Percentiles rank a stretch among this genome's conserved stretches.
phyloP scores from a whole-genome alignment of 2,888 invertebrate species.

The Tanypteryx hageni region DNA sequence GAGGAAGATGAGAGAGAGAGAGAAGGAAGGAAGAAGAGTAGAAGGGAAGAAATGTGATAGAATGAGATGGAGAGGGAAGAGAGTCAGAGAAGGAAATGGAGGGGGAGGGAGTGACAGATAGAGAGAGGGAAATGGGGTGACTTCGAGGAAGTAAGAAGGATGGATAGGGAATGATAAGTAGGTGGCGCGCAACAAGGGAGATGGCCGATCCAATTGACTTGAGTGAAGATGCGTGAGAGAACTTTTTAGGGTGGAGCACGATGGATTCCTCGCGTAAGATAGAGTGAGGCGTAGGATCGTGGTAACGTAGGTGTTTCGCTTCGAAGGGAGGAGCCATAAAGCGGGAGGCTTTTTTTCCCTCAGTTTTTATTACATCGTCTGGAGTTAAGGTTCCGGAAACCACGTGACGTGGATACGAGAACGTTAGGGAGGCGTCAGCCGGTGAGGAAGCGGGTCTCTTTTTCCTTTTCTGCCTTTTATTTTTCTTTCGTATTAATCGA shows the following conservation, averaged over 20 bases:
- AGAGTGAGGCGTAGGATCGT: too few relatives aligned
- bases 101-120: background rate
- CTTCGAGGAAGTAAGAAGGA: background rate
- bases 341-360: too few relatives aligned
- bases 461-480: too few relatives aligned
- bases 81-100: background rate
- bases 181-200: background rate
- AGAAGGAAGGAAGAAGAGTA: background rate
- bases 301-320: too few relatives aligned
- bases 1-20: background rate
- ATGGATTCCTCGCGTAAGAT: background rate
- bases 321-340: too few relatives aligned
- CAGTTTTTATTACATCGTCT: too few relatives aligned
- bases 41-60: background rate
- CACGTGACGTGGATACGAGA: too few relatives aligned
- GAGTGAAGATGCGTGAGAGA: background rate
- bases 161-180: background rate
- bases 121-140: background rate
- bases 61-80: background rate
- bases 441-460: too few relatives aligned
- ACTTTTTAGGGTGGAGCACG: too few relatives aligned
- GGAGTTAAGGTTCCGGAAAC: too few relatives aligned
- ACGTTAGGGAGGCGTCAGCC: too few relatives aligned
- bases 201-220: background rate
- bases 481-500: too few relatives aligned